Base-by-base conservation (phyloP, 2,888 invertebrate species). In the Scaptomyza reducta region DNA sequence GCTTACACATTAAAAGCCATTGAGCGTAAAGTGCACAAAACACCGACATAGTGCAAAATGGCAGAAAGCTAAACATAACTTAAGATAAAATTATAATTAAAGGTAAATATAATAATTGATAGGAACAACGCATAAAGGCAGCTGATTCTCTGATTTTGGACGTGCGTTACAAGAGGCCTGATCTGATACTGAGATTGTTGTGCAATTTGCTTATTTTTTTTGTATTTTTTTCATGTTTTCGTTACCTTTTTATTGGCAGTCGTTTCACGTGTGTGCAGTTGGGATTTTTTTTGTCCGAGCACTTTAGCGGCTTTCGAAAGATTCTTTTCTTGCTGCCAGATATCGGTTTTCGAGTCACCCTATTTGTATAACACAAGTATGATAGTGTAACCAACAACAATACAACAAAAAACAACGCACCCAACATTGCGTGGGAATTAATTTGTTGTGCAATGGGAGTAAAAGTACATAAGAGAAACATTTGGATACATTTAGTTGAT, bases 281-380 rank as follows among this genome's bases (percentile, higher is more conserved):
- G 92, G 70, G 92, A 91, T 89, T 92, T 92, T 89, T 90, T 91
- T 88, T 92, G 92, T 89, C 93, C 93, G 89, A 93, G 91, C 90
- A 93, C 92, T 92, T 93, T 93, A 87, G 92, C 93, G 90, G 93
- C 92, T 92, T 93, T 93, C 83, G 93, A 91, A 88, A 92, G 91
- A 89, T 92, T 92, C 91, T 92, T 92, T 91, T 92, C 92, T 91
- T 92, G 92, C 90, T 92, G 91, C 92, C 92, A 91, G 87, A 92
- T 91, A 91, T 91, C 92, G 81, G 91, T 90, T 90, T 91, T 92
- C 83, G 89, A 88, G 90, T 92, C 92, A 66, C 92, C 92, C 92
- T 92, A 90, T 74, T 88, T 70, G 63, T 79, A 72, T 75, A 82
- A 76, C 75, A 77, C 75, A 76, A 60, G 65, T 65, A 69, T 70